Base-by-base conservation (phyloP, 2,113 vertebrate species). In the Cephalopholis sonnerati region DNA sequence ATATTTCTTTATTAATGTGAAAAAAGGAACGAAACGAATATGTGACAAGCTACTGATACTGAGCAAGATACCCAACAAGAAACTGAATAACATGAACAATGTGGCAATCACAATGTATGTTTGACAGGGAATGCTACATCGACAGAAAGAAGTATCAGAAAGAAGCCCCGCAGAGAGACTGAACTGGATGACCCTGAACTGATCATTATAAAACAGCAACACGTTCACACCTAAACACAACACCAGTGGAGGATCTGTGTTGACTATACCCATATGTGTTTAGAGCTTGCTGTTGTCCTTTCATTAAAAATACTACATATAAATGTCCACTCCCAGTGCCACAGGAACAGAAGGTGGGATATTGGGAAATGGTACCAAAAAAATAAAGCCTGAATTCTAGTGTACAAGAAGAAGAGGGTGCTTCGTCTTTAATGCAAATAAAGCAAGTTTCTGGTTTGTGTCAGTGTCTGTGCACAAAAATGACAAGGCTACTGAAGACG, bases 371-470 rank as follows among this genome's bases (percentile, higher is more conserved):
- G 32, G 32, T 36, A 36, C 32, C 6, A 7, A 36, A 36, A 36
- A 36, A 36, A 44, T 12, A 9, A 44, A 44, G 8, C 41, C 8
- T 8, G 9, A 44, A 11, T 44, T 44, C 41, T 44, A 9, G 41
- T 44, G 10, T 44, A 44, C 2, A 11, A 44, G 8, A 44, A 44
- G 46, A 39, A 41, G 20, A 68, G 18, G 5, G 18, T 11, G 51
- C 46, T 32, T 15, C 10, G 25, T 2, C 39, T 75, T 50, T 7
- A 50, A 27, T 25, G 15, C 22, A 36, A 36, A 22, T 17, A 12
- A 15, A 57, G 6, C 17, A 17, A 7, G 57, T 50, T 39, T 63
- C 54, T 68, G 74, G 17, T 81, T 73, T 77, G 22, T 20, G 25
- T 74, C n/a, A 50, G 25, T 15, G 29, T 44, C 17, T 18, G 20